A percentile compares a stretch with the other conserved stretches of the same genome.
phyloP scores from a whole-genome alignment of 2,797 vertebrate genomes.

The Rhynchonycteris naso region DNA sequence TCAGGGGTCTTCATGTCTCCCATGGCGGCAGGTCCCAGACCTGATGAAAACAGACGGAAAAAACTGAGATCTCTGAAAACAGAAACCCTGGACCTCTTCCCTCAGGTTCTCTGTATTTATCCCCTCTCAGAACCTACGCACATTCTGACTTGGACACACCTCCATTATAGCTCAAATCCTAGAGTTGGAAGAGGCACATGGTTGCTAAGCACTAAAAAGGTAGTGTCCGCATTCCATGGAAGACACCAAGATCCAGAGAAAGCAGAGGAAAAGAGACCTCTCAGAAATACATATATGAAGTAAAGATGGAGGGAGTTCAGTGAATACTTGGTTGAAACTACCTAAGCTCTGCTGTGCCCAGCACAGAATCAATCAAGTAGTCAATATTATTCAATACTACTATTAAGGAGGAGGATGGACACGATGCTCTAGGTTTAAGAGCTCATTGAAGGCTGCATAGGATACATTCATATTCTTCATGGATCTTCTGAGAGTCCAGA shows the following conservation, averaged over 20 bases:
- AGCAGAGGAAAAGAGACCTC: background rate
- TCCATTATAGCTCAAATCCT: background rate
- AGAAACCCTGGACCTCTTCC: background rate
- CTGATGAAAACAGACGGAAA: conserved; percentile 73
- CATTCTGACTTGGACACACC: background rate
- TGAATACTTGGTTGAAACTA: background rate
- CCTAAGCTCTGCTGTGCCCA: background rate
- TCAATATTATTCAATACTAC: background rate
- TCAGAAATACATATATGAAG: conserved; percentile 13
- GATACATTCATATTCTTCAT: background rate
- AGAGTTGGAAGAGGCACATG: background rate
- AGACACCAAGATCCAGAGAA: background rate
- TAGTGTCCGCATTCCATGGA: background rate
- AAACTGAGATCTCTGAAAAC: conserved; percentile 12
- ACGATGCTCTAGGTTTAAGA: background rate
- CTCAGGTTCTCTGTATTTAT: background rate
- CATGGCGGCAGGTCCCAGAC: conserved; percentile 87
- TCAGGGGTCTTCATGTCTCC: conserved; percentile 99
- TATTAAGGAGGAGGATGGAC: background rate
- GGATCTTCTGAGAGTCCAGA: background rate
- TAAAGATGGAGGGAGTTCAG: background rate
- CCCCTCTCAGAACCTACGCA: background rate
- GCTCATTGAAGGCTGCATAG: background rate
- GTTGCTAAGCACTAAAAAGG: background rate
- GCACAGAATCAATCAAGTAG: background rate